A percentile compares a stretch with the other conserved stretches of the same genome.
Conservation (phyloP, 2,888 invertebrate genomes). For the Aphidius colemani region DNA sequence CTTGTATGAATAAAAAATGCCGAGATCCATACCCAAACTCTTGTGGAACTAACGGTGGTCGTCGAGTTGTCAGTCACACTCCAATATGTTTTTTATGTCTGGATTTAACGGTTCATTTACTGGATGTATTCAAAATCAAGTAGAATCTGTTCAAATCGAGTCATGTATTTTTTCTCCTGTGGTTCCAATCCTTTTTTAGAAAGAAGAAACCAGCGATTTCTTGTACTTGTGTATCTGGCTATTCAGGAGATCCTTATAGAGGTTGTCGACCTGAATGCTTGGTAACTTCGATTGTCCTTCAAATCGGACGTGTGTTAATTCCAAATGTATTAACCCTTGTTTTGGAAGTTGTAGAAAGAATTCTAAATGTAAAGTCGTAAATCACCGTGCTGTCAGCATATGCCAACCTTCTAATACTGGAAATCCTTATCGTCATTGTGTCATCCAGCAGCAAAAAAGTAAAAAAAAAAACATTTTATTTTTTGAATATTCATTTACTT, state of each 20-base stretch:
- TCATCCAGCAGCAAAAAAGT: too few species aligned
- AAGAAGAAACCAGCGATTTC: slow-evolving; percentile 81
- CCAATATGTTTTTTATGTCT: slow-evolving; percentile 61
- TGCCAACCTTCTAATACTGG: slow-evolving; percentile 78
- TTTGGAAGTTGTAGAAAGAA: slow-evolving; percentile 82
- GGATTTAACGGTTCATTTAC: slow-evolving; percentile 62
- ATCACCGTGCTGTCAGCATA: slow-evolving; percentile 80
- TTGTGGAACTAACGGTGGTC: slow-evolving; percentile 75
- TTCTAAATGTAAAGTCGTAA: slow-evolving; percentile 80
- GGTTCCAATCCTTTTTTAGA: slow-evolving; percentile 82
- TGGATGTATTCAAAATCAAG: slow-evolving; percentile 44
- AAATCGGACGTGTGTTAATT: slow-evolving; percentile 78
- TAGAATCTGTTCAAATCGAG: slow-evolving; percentile 48
- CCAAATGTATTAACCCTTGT: slow-evolving; percentile 85
- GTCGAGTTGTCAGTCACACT: slow-evolving; percentile 76
- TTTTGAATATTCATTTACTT: too few species aligned
- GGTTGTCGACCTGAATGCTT: slow-evolving; percentile 88
- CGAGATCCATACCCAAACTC: slow-evolving; percentile 74
- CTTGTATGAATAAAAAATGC: slow-evolving; percentile 77
- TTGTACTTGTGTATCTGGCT: slow-evolving; percentile 80
- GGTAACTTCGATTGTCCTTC: slow-evolving; percentile 83
- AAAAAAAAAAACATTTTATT: too few species aligned
- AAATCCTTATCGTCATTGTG: slow-evolving; percentile 63
- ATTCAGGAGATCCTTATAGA: slow-evolving; percentile 83
- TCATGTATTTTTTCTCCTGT: slow-evolving; percentile 87